Conservation (phyloP, 2,888 invertebrate species). For the Homarus gammarus region DNA sequence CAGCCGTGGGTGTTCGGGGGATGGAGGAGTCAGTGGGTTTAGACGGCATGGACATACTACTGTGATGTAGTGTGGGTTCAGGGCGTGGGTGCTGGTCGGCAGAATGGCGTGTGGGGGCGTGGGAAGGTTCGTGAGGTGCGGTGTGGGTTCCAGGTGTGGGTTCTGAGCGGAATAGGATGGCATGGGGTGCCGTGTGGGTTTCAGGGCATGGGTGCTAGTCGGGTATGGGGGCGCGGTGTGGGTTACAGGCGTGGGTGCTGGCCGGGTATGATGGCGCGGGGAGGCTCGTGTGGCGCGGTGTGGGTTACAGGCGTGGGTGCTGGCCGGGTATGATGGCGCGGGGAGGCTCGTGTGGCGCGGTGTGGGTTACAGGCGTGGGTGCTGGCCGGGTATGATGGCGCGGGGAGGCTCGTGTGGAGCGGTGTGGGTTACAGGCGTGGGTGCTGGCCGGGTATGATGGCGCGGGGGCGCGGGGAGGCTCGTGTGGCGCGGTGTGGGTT, state of each 20-base stretch:
- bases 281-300: conserved; percentile 27
- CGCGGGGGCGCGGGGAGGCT: conserved; percentile 30
- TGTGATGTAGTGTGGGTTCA: no score
- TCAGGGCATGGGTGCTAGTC: no score
- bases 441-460: background rate
- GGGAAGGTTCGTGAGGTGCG: no score
- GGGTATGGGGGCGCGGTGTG: no score
- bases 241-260: background rate
- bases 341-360: conserved; percentile 23
- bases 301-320: conserved; percentile 34
- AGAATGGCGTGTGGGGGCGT: no score
- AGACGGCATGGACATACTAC: no score
- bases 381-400: conserved; percentile 1
- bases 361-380: conserved; percentile 37
- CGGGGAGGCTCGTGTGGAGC: conserved; percentile 17
- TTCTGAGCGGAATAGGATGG: no score
- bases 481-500: conserved; percentile 40
- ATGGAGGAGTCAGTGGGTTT: no score
- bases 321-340: background rate
- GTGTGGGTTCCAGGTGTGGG: background rate
- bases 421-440: conserved; percentile 40
- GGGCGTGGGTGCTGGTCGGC: no score
- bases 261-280: conserved; percentile 8
- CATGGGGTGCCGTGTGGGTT: no score
- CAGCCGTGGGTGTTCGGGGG: no score